Evolutionary conservation across 1,140 invertebrate species (phyloP).

Genomic region (Pseudomyrmex gracilis): DNA sequence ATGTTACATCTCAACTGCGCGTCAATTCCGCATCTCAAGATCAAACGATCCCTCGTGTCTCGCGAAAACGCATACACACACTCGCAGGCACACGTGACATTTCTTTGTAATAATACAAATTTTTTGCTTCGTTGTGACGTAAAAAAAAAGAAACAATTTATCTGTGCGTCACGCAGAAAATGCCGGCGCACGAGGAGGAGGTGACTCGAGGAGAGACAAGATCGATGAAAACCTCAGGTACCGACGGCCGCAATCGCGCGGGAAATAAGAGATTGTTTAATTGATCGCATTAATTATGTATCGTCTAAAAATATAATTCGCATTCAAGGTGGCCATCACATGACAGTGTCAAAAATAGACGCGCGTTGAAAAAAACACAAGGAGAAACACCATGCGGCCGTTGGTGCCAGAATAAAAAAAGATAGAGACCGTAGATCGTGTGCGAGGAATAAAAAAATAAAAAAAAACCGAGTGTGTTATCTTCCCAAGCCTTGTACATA

Average conservation of each 20-base stretch:
- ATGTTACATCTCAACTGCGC: not conserved
- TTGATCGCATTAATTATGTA: slow-evolving; percentile 31
- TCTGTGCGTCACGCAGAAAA: not conserved
- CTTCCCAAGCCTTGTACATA: slow-evolving; percentile 86
- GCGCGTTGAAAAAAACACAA: too few relatives aligned
- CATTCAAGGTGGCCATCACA: slow-evolving; percentile 38
- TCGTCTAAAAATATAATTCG: slow-evolving; percentile 54
- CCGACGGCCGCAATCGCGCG: too few relatives aligned
- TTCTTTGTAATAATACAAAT: too few relatives aligned
- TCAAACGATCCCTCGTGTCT: too few relatives aligned
- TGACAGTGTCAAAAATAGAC: slow-evolving; percentile 46
- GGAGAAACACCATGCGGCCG: too few relatives aligned
- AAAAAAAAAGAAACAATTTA: too few relatives aligned
- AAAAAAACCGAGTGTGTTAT: slow-evolving; percentile 13
- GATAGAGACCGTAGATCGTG: too few relatives aligned
- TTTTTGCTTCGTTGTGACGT: not conserved
- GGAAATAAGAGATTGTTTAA: slow-evolving; percentile 3
- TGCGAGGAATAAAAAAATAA: slow-evolving; percentile 7
- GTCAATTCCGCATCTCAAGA: not conserved
- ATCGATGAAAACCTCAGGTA: not conserved
- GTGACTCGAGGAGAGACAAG: not conserved
- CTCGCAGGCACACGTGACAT: not conserved
- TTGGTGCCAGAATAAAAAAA: too few relatives aligned
- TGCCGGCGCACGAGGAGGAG: not conserved
- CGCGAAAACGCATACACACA: too few relatives aligned